Conservation (phyloP, 2,797 vertebrate species). For the Acanthurus leucopareius region DNA sequence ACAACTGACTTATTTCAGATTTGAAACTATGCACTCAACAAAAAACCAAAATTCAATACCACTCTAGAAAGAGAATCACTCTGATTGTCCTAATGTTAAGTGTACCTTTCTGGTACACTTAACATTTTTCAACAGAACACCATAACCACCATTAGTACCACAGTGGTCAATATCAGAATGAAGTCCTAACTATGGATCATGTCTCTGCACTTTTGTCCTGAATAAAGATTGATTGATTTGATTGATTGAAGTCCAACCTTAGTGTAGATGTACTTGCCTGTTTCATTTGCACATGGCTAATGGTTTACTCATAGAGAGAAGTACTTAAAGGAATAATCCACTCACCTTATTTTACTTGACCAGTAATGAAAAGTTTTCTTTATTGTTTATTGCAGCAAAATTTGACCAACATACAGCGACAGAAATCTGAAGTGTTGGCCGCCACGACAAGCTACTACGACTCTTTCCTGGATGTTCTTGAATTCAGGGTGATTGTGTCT, state of each 20-base stretch:
- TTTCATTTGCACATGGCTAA: not conserved
- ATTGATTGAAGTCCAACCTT: too few species aligned
- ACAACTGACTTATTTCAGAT: constrained; percentile 1
- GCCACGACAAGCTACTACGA: constrained; percentile 88
- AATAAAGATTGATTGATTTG: too few species aligned
- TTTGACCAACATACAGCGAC: constrained; percentile 90
- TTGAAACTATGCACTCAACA: constrained; percentile 7
- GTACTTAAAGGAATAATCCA: not conserved
- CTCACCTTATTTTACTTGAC: not conserved
- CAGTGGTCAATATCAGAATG: constrained; percentile 1
- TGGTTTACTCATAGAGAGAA: not conserved
- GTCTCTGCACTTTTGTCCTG: too few species aligned
- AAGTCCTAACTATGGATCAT: too few species aligned
- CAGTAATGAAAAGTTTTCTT: constrained; percentile 3
- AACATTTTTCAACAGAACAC: constrained; percentile 21
- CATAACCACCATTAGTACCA: constrained; percentile 30
- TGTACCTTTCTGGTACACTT: constrained; percentile 34
- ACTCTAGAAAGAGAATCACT: constrained; percentile 22
- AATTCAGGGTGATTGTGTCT: constrained; percentile 91
- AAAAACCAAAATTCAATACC: constrained; percentile 19
- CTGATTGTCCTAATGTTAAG: constrained; percentile 1
- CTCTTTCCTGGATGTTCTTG: constrained; percentile 94
- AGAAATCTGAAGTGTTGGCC: constrained; percentile 88
- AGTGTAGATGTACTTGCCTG: not conserved
- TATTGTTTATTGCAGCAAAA: constrained; percentile 86